Evolutionary conservation across 92 coral and sea anemone species (phyloP).

Genomic region (Pocillopora grandis): DNA sequence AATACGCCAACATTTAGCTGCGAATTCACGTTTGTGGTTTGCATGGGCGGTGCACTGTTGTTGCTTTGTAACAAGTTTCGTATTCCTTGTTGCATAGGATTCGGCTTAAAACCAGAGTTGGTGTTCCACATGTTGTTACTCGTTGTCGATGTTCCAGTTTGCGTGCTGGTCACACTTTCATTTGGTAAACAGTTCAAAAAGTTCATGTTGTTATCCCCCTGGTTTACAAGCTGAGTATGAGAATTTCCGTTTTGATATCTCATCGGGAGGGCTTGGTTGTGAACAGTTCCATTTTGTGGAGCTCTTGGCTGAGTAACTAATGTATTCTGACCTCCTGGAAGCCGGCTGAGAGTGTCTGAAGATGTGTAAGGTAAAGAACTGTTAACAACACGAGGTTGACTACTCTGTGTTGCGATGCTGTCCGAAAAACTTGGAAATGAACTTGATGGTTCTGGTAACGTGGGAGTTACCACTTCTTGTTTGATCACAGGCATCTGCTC

Average conservation of each 20-base stretch:
- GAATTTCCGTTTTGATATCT: conserved; percentile 21
- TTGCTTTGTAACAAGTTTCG: conserved; percentile 31
- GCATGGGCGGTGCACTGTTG: background rate
- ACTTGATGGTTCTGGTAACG: conserved; percentile 45
- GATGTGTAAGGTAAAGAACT: background rate
- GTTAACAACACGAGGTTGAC: conserved; percentile 19
- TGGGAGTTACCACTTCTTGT: conserved; percentile 73
- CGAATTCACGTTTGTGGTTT: background rate
- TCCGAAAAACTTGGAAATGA: conserved; percentile 47
- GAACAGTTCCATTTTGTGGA: conserved; percentile 24
- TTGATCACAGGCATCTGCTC: conserved; percentile 33
- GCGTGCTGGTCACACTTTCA: conserved; percentile 1
- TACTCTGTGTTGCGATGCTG: conserved; percentile 21
- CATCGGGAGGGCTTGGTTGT: background rate
- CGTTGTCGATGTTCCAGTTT: background rate
- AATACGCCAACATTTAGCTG: conserved; percentile 5
- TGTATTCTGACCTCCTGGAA: background rate
- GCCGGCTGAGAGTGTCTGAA: conserved; percentile 1
- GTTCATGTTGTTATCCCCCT: conserved; percentile 46
- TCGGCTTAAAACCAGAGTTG: conserved; percentile 11
- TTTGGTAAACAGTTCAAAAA: conserved; percentile 32
- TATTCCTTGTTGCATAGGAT: conserved; percentile 18
- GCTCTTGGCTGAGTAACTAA: conserved; percentile 8
- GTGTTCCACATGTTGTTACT: conserved; percentile 8
- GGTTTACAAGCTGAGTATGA: conserved; percentile 16